Evolutionary conservation across 2,888 invertebrate species (phyloP).

Genomic region (Parnassius glacialis): DNA sequence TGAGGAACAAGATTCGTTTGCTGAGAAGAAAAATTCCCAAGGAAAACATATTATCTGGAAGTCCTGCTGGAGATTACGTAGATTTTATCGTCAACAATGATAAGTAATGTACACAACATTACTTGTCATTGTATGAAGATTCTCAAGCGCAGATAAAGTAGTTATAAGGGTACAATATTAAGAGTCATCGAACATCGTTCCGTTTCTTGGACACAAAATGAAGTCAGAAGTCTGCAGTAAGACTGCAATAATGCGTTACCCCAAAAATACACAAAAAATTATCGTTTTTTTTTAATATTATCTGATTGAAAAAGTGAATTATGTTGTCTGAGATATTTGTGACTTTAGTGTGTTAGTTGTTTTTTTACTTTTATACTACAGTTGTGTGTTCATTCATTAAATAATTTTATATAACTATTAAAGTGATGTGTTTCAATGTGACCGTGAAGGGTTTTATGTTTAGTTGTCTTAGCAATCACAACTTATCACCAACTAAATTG

Average conservation of each 20-base stretch:
- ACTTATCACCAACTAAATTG: not conserved
- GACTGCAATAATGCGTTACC: no score
- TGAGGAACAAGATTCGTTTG: slow-evolving; percentile 53
- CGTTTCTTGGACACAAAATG: no score
- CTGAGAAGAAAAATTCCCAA: slow-evolving; percentile 55
- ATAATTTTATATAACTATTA: slow-evolving; percentile 6
- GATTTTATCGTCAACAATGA: slow-evolving; percentile 75
- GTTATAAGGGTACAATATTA: no score
- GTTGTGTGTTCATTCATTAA: slow-evolving; percentile 12
- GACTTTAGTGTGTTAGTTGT: not conserved
- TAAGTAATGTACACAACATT: slow-evolving; percentile 31
- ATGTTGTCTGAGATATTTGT: not conserved
- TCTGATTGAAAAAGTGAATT: no score
- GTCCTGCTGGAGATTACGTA: slow-evolving; percentile 59
- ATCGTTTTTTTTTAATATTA: no score
- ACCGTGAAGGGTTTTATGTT: not conserved
- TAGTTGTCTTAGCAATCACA: not conserved
- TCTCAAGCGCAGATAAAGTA: no score
- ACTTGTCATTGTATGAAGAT: no score
- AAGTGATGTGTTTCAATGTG: slow-evolving; percentile 16
- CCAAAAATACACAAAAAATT: no score
- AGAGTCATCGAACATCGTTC: no score
- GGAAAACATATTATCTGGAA: slow-evolving; percentile 58
- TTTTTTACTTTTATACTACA: slow-evolving; percentile 19
- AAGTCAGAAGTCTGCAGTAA: no score